Base-by-base conservation (phyloP, 2,888 invertebrate genomes). In the Tridacna crocea region DNA sequence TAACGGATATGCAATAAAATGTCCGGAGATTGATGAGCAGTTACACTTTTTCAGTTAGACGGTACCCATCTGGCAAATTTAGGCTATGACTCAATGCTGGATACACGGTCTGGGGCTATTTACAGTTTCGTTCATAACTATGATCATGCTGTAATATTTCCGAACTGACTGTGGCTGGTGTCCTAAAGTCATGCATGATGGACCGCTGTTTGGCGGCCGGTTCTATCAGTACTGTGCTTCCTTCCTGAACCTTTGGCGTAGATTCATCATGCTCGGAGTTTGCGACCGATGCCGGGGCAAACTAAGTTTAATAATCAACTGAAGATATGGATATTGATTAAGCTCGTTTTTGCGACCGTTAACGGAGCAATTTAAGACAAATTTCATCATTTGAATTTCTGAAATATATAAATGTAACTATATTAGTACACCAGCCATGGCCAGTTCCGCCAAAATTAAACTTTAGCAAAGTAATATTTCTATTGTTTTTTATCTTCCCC, bases 161-260 rank as follows among this genome's bases (percentile, higher is more conserved):
- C 61, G 13, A 61, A 61, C 61, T 61, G 61, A 61, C 61, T 24
- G 24, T 61, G 61, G 22, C 61, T 61, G 22, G 61, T 61, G 24
- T 61, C n/a, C 22, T 12, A 61, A 24, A 17, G 8, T 22, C 12
- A 22, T 61, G 61, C 22, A 61, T 22, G 61, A 61, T 61, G 61
- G 61, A 22, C 61, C 61, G 61, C 61, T 61, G 36, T 61, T 61
- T 61, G 61, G 61, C 22, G 61, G 61, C 22, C n/a, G 61, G 61
- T 61, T 61, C 61, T 22, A n/a, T 61, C 61, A 61, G 61, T 61
- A 17, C 61, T 61, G 19, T 22, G 61, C 19, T 61, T n/a, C 61
- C 61, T n/a, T 61, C 61, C n/a, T 13, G 61, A 61, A 61, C 61
- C 61, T 61, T 61, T 61, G n/a, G 61, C 22, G 22, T n/a, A 22